phyloP scores from a whole-genome alignment of 2,113 vertebrate genomes.

The Microcebus ravelobensis region DNA sequence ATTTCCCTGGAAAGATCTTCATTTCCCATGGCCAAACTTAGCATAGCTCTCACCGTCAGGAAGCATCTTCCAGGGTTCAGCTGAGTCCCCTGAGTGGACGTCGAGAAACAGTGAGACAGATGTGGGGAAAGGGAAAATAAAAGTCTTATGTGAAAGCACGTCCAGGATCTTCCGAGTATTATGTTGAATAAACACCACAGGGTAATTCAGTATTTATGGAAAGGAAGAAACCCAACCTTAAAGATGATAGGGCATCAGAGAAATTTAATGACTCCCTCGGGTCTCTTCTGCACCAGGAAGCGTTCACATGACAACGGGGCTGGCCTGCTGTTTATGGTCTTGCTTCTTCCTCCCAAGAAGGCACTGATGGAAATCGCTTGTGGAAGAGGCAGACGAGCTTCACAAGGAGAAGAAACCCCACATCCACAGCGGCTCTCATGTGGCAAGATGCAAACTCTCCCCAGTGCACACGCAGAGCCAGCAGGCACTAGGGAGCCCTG shows the following conservation, averaged over 20 bases:
- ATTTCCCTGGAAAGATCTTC: slow-evolving; percentile 37
- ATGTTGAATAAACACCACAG: slow-evolving; percentile 60
- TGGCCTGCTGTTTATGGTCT: not conserved
- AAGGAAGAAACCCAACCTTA: slow-evolving; percentile 36
- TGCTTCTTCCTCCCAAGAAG: not conserved
- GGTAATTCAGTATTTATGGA: slow-evolving; percentile 57
- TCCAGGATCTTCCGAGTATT: slow-evolving; percentile 47
- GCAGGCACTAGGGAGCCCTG: too few species aligned
- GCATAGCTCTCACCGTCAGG: not conserved
- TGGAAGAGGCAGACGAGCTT: not conserved
- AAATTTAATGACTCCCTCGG: slow-evolving; percentile 59
- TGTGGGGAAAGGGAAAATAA: not conserved
- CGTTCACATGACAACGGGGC: slow-evolving; percentile 11
- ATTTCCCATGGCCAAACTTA: slow-evolving; percentile 25
- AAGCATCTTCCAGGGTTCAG: slow-evolving; percentile 3
- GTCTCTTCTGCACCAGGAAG: slow-evolving; percentile 38
- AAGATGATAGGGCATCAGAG: slow-evolving; percentile 56
- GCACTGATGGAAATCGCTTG: not conserved
- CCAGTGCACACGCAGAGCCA: not conserved
- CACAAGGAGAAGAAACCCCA: not conserved
- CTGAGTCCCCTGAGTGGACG: not conserved
- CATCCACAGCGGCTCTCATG: not conserved
- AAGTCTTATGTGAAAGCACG: not conserved
- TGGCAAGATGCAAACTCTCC: not conserved
- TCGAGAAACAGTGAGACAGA: slow-evolving; percentile 49